Base-by-base conservation (phyloP, 2,888 invertebrate genomes). In the Syrista parreyssii region DNA sequence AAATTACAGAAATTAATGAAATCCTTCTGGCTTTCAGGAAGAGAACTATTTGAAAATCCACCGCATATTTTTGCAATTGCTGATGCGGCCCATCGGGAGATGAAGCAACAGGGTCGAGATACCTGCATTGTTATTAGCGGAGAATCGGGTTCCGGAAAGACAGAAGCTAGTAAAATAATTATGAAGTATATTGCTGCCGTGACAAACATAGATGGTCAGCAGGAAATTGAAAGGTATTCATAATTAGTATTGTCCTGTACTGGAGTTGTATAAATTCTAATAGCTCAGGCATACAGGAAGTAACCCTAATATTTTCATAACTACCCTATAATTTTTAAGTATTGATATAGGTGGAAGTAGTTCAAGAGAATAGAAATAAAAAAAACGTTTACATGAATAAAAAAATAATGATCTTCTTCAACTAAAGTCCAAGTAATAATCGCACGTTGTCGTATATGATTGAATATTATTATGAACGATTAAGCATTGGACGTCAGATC, bases 61-160 rank as follows among this genome's bases (percentile, higher is more conserved):
- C 99, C 99, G 0, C 99, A 99, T 91, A 97, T 99, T 84, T 99
- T 97, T 92, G 98, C 99, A n/a, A 96, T 99, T 79, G 98, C 99
- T 1, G 99, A 99, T 92, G 96, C 98, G 11, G 98, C 98, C 75
- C 98, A 99, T 92, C 95, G 97, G 91, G 96, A 97, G 80, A 96
- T 99, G 94, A 96, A 98, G 90, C 96, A 98, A 89, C 94, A 95
- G 91, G 96, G 97, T 74, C 94, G 95, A 86, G 98, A 99, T 92
- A 98, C 98, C 9, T 99, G 99, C 91, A 98, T 99, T 83, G 97
- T 99, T 68, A 99, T 99, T 89, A 97, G 97, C n/a, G 97, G 98
- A 0, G 99, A 99, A 92, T 98, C 98, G 1, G 99, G 99, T 2
- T 96, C 98, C 33, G 99, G 99, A 68, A 99, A 99, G 93, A 99